Percentiles rank a stretch among this genome's conserved stretches.
Conservation (phyloP, 2,888 invertebrate genomes). For the Ptychoptera albimana region DNA sequence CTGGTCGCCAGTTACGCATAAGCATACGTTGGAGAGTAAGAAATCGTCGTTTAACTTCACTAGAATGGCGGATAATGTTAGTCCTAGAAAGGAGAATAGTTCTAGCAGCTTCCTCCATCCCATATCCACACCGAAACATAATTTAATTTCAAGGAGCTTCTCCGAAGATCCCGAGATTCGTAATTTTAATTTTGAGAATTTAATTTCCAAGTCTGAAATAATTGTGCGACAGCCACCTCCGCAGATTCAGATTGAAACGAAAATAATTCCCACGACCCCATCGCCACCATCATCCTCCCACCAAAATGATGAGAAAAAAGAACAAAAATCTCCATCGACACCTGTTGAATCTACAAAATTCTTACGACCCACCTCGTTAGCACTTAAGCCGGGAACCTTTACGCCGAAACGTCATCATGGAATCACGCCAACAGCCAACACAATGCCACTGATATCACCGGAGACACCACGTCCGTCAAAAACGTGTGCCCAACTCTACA, state of each 20-base stretch:
- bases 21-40: slow-evolving; percentile 10
- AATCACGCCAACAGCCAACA: slow-evolving; percentile 65
- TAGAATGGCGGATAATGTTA: slow-evolving; percentile 28
- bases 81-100: slow-evolving; percentile 16
- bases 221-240: slow-evolving; percentile 4
- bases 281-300: background rate
- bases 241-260: slow-evolving; percentile 19
- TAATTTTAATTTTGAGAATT: slow-evolving; percentile 35
- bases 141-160: slow-evolving; percentile 14
- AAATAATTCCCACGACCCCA: slow-evolving; percentile 9
- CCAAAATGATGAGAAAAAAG: slow-evolving; percentile 5
- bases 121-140: slow-evolving; percentile 18
- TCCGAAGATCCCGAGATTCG: slow-evolving; percentile 20
- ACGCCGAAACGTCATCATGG: slow-evolving; percentile 69
- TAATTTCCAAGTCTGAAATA: slow-evolving; percentile 13
- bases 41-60: slow-evolving; percentile 26
- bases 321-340: slow-evolving; percentile 7
- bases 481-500: slow-evolving; percentile 73
- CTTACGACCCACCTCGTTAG: slow-evolving; percentile 64
- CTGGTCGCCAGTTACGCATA: slow-evolving; percentile 2
- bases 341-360: slow-evolving; percentile 39
- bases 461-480: slow-evolving; percentile 84
- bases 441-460: slow-evolving; percentile 72
- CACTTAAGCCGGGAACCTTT: slow-evolving; percentile 70
- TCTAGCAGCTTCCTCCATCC: background rate